Evolutionary conservation across 2,888 invertebrate genomes (phyloP).

Genomic region (Thera obeliscata): DNA sequence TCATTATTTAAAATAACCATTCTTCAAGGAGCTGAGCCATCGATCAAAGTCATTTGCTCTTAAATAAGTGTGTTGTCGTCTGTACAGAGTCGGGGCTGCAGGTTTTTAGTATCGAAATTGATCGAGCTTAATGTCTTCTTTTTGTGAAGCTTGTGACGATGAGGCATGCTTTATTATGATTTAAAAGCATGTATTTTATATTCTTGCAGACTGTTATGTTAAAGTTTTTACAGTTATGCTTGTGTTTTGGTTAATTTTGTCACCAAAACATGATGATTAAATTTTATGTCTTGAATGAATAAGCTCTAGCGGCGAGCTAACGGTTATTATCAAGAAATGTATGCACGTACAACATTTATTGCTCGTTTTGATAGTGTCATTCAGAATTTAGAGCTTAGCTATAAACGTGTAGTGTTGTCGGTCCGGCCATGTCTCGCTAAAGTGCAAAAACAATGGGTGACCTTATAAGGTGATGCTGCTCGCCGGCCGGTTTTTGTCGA

Average conservation of each 20-base stretch:
- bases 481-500: constrained; percentile 56
- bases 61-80: constrained; percentile 37
- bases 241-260: constrained; percentile 24
- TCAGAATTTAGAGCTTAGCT: constrained; percentile 12
- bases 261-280: constrained; percentile 20
- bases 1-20: constrained; percentile 51
- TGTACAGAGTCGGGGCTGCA: constrained; percentile 29
- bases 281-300: constrained; percentile 24
- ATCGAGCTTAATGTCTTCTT: constrained; percentile 33
- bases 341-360: constrained; percentile 15
- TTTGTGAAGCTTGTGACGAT: constrained; percentile 25
- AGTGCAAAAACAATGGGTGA: constrained; percentile 68
- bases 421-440: constrained; percentile 44
- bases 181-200: constrained; percentile 25
- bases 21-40: constrained; percentile 45
- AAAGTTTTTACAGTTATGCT: constrained; percentile 21
- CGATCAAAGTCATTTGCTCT: constrained; percentile 54
- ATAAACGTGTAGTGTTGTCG: constrained; percentile 15
- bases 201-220: constrained; percentile 23
- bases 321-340: constrained; percentile 17
- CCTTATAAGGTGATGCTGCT: constrained; percentile 64
- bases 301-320: constrained; percentile 19
- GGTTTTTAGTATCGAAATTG: constrained; percentile 39
- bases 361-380: constrained; percentile 12
- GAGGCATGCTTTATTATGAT: constrained; percentile 31